Evolutionary conservation across 2,888 invertebrate species (phyloP).

Genomic region (Portevinia maculata): DNA sequence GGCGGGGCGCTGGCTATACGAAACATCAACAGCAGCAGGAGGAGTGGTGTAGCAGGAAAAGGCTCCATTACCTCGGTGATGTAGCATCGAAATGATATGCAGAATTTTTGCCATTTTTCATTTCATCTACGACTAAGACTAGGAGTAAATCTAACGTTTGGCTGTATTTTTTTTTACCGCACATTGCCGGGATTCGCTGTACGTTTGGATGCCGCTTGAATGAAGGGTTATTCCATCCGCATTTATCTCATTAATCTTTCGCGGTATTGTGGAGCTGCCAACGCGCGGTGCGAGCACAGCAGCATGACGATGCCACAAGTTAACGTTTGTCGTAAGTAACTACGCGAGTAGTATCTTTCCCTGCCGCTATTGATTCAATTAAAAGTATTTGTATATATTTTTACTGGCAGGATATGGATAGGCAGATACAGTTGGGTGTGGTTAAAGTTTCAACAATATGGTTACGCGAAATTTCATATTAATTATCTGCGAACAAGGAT

Average conservation of each 20-base stretch:
- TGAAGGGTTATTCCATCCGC: slow-evolving; percentile 69
- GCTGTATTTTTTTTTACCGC: slow-evolving; percentile 50
- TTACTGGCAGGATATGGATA: slow-evolving; percentile 2
- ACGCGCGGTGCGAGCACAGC: slow-evolving; percentile 48
- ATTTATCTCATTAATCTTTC: slow-evolving; percentile 74
- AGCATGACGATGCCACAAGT: slow-evolving; percentile 65
- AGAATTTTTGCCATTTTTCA: slow-evolving; percentile 74
- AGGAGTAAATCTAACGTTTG: slow-evolving; percentile 51
- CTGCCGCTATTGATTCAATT: slow-evolving; percentile 70
- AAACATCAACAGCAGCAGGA: slow-evolving; percentile 32
- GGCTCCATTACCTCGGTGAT: slow-evolving; percentile 70
- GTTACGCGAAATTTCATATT: slow-evolving; percentile 64
- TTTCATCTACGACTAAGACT: slow-evolving; percentile 55
- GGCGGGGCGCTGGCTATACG: slow-evolving; percentile 55
- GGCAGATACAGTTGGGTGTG: slow-evolving; percentile 16
- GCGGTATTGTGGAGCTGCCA: slow-evolving; percentile 72
- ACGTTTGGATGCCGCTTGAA: slow-evolving; percentile 1
- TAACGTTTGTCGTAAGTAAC: slow-evolving; percentile 56
- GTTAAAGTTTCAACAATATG: slow-evolving; percentile 56
- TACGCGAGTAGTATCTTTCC: slow-evolving; percentile 46
- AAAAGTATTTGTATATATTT: slow-evolving; percentile 56
- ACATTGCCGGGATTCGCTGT: slow-evolving; percentile 41
- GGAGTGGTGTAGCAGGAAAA: slow-evolving; percentile 49
- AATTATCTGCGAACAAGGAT: slow-evolving; percentile 63
- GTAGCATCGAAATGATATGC: slow-evolving; percentile 71